These are phyloP conservation scores for Formicarius rufipectus DNA, from an alignment of 2,113 vertebrate species.

Conservation along the genomic window DNA sequence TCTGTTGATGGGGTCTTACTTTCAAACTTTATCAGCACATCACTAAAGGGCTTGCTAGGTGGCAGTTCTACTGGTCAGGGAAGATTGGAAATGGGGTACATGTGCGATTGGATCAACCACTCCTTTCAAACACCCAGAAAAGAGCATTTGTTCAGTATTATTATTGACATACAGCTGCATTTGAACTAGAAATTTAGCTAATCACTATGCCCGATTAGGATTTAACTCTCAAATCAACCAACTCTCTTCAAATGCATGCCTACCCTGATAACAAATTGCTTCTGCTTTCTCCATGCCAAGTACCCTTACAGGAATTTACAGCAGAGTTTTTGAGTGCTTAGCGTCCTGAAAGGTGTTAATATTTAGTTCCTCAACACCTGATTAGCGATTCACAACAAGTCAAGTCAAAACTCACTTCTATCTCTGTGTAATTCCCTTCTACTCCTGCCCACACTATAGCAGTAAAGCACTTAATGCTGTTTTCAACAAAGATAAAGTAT, in stretches of 20 bases:
- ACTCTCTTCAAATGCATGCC: neutral
- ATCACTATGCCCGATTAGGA: neutral
- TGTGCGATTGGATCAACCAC: neutral
- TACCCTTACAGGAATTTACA: neutral
- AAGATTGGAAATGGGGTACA: neutral
- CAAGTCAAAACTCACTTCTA: neutral
- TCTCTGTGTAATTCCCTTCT: neutral
- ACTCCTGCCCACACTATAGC: neutral
- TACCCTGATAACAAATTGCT: neutral
- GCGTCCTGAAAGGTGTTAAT: slow-evolving; percentile 2
- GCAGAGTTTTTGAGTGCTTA: neutral
- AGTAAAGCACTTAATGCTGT: neutral
- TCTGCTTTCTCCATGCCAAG: neutral
- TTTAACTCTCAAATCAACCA: neutral
- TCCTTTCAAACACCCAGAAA: neutral
- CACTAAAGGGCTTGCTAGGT: neutral
- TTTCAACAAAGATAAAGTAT: neutral
- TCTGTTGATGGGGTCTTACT: neutral
- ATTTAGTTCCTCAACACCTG: neutral
- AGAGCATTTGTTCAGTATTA: neutral
- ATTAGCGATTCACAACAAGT: slow-evolving; percentile 22
- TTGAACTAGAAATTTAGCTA: slow-evolving; percentile 1
- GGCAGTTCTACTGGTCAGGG: neutral
- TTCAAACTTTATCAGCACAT: neutral
- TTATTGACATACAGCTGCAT: neutral